Evolutionary conservation across 2,888 invertebrate genomes (phyloP).

Genomic region (Ophraella communa): DNA sequence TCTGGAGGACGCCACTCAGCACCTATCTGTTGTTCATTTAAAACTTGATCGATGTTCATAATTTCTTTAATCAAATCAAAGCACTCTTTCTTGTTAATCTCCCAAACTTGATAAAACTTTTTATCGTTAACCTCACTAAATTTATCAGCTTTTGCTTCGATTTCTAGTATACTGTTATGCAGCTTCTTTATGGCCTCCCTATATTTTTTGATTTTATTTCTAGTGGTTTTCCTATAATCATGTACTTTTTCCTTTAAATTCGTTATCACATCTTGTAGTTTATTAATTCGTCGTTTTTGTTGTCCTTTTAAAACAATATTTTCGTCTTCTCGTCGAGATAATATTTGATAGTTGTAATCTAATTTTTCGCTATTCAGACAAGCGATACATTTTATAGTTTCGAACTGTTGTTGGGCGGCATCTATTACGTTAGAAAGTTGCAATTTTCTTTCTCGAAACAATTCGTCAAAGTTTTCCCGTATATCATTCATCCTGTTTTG

Average conservation of each 20-base stretch:
- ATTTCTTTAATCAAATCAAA: conserved; percentile 63
- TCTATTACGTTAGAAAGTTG: conserved; percentile 74
- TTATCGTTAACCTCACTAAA: conserved; percentile 70
- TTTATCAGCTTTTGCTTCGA: conserved; percentile 73
- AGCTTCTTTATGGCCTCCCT: conserved; percentile 71
- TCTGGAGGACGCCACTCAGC: conserved; percentile 65
- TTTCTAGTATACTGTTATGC: conserved; percentile 70
- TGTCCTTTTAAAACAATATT: conserved; percentile 79
- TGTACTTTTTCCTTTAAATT: conserved; percentile 69
- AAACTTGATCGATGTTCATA: conserved; percentile 64
- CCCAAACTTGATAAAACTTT: conserved; percentile 68
- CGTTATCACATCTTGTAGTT: conserved; percentile 76
- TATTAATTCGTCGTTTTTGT: conserved; percentile 78
- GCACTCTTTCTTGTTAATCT: conserved; percentile 65
- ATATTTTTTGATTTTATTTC: conserved; percentile 71
- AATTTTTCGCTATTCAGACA: conserved; percentile 88
- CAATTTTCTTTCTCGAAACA: conserved; percentile 73
- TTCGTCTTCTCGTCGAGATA: conserved; percentile 88
- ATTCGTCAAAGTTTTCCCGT: conserved; percentile 74
- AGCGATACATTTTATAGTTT: conserved; percentile 78
- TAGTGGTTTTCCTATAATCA: conserved; percentile 70
- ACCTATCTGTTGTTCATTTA: conserved; percentile 69
- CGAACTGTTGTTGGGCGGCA: conserved; percentile 78
- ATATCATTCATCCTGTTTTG: conserved; percentile 60
- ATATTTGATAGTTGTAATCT: conserved; percentile 87